Evolutionary conservation across 2,113 vertebrate species (phyloP).

Genomic region (Forbesichthys agassizii): DNA sequence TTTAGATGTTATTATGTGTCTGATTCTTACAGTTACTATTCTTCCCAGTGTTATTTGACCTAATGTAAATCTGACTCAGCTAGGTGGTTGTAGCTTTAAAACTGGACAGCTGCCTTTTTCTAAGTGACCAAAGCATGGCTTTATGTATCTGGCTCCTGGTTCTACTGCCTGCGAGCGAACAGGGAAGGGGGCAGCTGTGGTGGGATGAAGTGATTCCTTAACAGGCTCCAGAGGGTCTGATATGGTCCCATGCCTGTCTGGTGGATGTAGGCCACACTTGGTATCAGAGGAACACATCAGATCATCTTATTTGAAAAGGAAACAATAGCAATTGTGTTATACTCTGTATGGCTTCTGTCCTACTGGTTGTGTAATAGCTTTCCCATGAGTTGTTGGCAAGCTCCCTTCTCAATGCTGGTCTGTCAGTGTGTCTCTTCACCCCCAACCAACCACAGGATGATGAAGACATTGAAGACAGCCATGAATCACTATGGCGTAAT

Average conservation of each 20-base stretch:
- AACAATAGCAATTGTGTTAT: constrained; percentile 53
- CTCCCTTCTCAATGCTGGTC: constrained; percentile 42
- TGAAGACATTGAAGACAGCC: constrained; percentile 34
- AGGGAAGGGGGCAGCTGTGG: constrained; percentile 64
- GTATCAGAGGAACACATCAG: constrained; percentile 24
- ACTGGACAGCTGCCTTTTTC: constrained; percentile 64
- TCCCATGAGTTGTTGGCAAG: constrained; percentile 58
- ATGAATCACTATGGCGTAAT: constrained; percentile 53
- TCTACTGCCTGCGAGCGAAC: constrained; percentile 54
- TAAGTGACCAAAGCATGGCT: constrained; percentile 66
- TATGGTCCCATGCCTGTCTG: constrained; percentile 40
- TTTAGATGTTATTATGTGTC: constrained; percentile 37
- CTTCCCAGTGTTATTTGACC: constrained; percentile 53
- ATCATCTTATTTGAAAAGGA: constrained; percentile 31
- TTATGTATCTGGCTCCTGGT: constrained; percentile 60
- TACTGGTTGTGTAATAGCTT: constrained; percentile 68
- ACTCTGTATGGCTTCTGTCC: constrained; percentile 48
- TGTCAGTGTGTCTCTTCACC: constrained; percentile 57
- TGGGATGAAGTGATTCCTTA: constrained; percentile 70
- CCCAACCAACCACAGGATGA: constrained; percentile 50
- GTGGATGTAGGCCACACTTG: constrained; percentile 38
- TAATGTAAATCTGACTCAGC: constrained; percentile 62
- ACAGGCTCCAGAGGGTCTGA: constrained; percentile 70
- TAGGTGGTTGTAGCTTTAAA: constrained; percentile 57
- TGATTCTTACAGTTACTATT: constrained; percentile 36